phyloP scores from a whole-genome alignment of 2,797 vertebrate species.

The Helicolenus hilgendorfi region DNA sequence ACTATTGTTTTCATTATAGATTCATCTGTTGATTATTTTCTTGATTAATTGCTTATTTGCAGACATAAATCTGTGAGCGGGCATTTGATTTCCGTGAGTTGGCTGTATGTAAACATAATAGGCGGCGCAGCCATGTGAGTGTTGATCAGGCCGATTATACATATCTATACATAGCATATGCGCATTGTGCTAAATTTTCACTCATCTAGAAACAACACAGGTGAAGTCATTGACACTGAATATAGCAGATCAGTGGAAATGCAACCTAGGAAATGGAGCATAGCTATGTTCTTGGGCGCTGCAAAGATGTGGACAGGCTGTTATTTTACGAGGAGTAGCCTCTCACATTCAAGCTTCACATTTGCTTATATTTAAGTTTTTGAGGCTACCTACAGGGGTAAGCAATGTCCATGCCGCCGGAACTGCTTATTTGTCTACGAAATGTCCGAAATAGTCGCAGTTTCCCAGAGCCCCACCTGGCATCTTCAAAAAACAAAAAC shows the following conservation, averaged over 20 bases:
- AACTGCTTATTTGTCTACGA: neutral
- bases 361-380: neutral
- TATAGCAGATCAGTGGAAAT: too few species aligned
- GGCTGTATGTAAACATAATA: neutral
- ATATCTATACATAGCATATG: too few species aligned
- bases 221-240: too few species aligned
- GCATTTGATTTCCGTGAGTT: neutral
- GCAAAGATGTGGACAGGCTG: neutral
- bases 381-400: neutral
- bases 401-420: neutral
- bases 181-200: too few species aligned
- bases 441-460: neutral
- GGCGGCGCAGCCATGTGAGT: too few species aligned
- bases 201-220: too few species aligned
- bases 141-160: too few species aligned
- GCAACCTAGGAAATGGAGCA: too few species aligned
- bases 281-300: too few species aligned
- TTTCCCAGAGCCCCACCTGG: neutral
- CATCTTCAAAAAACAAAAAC: neutral
- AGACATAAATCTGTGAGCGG: neutral
- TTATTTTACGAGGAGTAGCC: too few species aligned
- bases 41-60: neutral
- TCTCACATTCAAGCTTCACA: neutral
- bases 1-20: neutral
- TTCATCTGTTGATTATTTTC: neutral